These are phyloP conservation scores for Belgica antarctica DNA, from an alignment of 2,888 invertebrate genomes.

Conservation along the genomic window DNA sequence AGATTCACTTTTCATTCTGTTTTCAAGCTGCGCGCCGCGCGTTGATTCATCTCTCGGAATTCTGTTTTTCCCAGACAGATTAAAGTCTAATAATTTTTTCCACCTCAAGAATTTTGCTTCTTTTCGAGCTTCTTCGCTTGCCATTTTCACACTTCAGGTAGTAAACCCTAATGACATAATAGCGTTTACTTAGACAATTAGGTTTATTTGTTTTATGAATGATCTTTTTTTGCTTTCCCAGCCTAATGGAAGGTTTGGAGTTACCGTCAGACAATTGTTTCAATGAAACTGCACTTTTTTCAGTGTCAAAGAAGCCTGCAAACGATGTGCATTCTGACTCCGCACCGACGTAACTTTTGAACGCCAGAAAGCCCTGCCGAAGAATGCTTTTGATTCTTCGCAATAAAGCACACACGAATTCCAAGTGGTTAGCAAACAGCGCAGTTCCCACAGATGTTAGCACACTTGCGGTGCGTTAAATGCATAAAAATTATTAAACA, in stretches of 20 bases:
- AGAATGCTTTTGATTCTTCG: no score
- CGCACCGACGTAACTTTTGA: no score
- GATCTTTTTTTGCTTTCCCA: no score
- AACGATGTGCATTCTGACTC: no score
- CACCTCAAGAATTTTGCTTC: slow-evolving; percentile 18
- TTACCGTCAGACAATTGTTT: no score
- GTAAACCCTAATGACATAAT: slow-evolving; percentile 40
- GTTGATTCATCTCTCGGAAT: slow-evolving; percentile 31
- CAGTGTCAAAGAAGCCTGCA: background rate
- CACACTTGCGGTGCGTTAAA: slow-evolving; percentile 17
- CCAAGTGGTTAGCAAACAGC: slow-evolving; percentile 3
- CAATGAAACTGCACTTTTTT: background rate
- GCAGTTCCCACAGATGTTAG: background rate
- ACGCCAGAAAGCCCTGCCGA: no score
- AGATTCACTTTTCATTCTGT: slow-evolving; percentile 42
- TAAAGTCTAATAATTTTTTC: slow-evolving; percentile 13
- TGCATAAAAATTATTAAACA: slow-evolving; percentile 1
- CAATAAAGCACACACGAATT: background rate
- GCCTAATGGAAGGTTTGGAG: no score
- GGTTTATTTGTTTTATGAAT: slow-evolving; percentile 20
- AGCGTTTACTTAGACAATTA: slow-evolving; percentile 38
- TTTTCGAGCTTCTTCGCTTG: slow-evolving; percentile 11
- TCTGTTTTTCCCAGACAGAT: slow-evolving; percentile 39
- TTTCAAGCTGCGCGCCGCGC: slow-evolving; percentile 15
- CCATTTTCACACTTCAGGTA: slow-evolving; percentile 34